A percentile compares a stretch with the other conserved stretches of the same genome.
These are phyloP conservation scores for Calliphora vicina DNA, from an alignment of 1,140 invertebrate species.

Conservation along the genomic window DNA sequence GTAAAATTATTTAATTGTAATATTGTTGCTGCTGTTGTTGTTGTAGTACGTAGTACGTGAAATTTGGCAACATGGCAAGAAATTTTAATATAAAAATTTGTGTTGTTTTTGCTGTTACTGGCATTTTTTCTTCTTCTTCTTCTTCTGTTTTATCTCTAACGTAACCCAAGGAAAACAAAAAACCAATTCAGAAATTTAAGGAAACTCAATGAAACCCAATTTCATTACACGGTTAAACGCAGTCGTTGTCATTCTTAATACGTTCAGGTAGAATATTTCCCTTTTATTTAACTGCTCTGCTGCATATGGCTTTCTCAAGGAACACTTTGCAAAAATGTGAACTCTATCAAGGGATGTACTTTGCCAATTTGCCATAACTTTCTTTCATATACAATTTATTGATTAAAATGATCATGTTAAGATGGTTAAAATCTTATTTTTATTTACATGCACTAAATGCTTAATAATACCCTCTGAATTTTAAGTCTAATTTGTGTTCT, in stretches of 20 bases:
- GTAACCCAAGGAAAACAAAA: not conserved
- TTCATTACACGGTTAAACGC: not conserved
- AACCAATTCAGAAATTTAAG: not conserved
- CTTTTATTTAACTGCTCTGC: too few species aligned
- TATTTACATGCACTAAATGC: too few species aligned
- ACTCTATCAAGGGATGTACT: not conserved
- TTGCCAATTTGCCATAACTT: too few species aligned
- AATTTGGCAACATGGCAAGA: constrained; percentile 4
- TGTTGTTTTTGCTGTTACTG: not conserved
- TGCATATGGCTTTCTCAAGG: too few species aligned
- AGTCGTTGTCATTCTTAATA: not conserved
- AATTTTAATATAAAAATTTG: not conserved
- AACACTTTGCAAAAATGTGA: too few species aligned
- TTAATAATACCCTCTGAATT: too few species aligned
- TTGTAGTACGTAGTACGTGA: not conserved
- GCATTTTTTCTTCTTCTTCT: not conserved
- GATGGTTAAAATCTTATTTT: too few species aligned
- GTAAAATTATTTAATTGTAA: constrained; percentile 22
- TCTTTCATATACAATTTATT: too few species aligned
- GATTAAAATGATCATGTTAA: too few species aligned
- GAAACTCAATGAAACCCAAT: not conserved
- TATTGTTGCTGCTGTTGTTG: constrained; percentile 26
- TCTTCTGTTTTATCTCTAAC: constrained; percentile 11
- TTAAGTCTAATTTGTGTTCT: too few species aligned
- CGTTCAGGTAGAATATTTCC: too few species aligned